A percentile compares a stretch with the other conserved stretches of the same genome.
Evolutionary conservation across 2,888 invertebrate genomes (phyloP).

Genomic region (Priocnemis perturbator): DNA sequence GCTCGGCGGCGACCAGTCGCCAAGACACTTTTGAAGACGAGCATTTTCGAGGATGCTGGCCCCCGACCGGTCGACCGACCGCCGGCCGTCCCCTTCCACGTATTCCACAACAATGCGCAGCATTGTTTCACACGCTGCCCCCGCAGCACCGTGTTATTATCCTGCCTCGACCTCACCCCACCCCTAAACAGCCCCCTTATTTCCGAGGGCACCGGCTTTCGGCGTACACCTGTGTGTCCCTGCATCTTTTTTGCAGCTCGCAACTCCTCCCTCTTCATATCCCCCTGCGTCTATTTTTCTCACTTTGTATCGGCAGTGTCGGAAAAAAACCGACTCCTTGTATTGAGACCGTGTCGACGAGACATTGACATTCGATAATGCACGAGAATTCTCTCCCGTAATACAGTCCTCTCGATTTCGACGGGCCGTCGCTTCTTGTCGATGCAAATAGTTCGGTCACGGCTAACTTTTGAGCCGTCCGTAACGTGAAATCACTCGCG

Average conservation of each 20-base stretch:
- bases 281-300: too few species aligned
- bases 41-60: conserved; percentile 3
- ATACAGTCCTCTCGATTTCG: too few species aligned
- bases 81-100: conserved; percentile 1
- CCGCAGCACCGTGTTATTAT: conserved; percentile 43
- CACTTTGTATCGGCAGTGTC: too few species aligned
- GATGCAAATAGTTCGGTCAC: too few species aligned
- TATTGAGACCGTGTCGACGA: too few species aligned
- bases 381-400: neutral
- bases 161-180: conserved; percentile 18
- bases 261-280: neutral
- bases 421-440: too few species aligned
- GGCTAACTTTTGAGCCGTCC: too few species aligned
- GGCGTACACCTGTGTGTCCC: conserved; percentile 32
- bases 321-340: too few species aligned
- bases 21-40: neutral
- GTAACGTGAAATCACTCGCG: too few species aligned
- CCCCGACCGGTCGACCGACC: conserved; percentile 6
- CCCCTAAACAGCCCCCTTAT: conserved; percentile 31
- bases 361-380: too few species aligned
- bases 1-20: too few species aligned
- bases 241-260: neutral
- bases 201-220: conserved; percentile 38
- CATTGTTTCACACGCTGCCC: conserved; percentile 46
- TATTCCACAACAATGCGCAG: conserved; percentile 18